A percentile compares a stretch with the other conserved stretches of the same genome.
Evolutionary conservation across 2,888 invertebrate genomes (phyloP).

Genomic region (Tinea semifulvella): DNA sequence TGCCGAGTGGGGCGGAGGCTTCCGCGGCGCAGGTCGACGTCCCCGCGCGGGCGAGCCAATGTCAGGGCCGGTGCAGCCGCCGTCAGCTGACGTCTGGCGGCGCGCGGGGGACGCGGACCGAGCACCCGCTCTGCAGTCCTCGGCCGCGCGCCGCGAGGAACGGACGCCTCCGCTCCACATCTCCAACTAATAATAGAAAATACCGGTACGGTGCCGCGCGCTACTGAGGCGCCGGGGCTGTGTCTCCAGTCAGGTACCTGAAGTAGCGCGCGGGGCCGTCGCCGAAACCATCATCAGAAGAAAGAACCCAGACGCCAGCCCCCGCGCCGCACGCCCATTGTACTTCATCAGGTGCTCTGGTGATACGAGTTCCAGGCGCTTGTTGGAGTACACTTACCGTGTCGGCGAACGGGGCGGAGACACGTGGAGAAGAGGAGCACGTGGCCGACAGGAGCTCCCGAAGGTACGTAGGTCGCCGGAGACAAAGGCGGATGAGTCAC

Average conservation of each 20-base stretch:
- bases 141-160: conserved; percentile 41
- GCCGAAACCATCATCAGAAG: conserved; percentile 29
- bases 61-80: conserved; percentile 66
- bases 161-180: conserved; percentile 33
- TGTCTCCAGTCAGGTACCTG: conserved; percentile 94
- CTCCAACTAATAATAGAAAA: conserved; percentile 42
- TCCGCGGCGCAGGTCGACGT: conserved; percentile 44
- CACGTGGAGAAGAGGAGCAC: conserved; percentile 7
- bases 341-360: conserved; percentile 99
- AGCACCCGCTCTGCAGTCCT: conserved; percentile 39
- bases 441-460: conserved; percentile 1
- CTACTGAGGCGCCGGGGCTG: conserved; percentile 91
- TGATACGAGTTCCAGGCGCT: conserved; percentile 91
- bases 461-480: conserved; percentile 2
- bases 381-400: conserved; percentile 99
- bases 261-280: conserved; percentile 95
- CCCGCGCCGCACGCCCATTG: conserved; percentile 93
- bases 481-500: not conserved
- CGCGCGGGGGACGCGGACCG: conserved; percentile 52
- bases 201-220: conserved; percentile 70
- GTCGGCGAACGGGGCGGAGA: conserved; percentile 65
- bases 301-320: conserved; percentile 21
- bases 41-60: conserved; percentile 56
- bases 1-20: conserved; percentile 41
- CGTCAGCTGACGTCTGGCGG: conserved; percentile 66